Evolutionary conservation across 2,113 vertebrate genomes (phyloP), one percentile per base, ranked within the genome.

Genomic region (Falcunculus frontatus): DNA sequence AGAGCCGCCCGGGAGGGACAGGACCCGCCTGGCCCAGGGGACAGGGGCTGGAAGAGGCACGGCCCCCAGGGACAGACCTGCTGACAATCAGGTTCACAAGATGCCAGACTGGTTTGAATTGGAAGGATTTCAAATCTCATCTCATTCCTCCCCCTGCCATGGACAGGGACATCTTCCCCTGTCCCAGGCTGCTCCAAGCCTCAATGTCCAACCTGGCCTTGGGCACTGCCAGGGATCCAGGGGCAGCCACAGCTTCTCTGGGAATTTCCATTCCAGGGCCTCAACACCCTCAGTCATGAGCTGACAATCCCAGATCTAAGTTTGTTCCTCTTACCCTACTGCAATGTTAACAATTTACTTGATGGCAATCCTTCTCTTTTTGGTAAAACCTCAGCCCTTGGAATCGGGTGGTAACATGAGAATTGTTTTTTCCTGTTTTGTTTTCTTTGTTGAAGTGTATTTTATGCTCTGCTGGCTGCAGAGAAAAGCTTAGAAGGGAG

Each of bases 391-490:
- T 67, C 59, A 56, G 80, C 32, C 42, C 26, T 64, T 17, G 29
- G 37, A 85, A 80, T 53, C 70, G 22, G 81, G n/a, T 64, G 35
- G 70, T 44, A 75, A 33, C 12, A 16, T 11, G 37, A 65, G 57
- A 50, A 39, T 68, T 62, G 14, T 13, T 52, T 94, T 83, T 91
- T 60, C 62, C 65, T 57, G 32, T 17, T 77, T 57, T 60, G n/a
- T 67, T 94, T 89, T 84, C 27, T 52, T 75, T 39, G 12, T 32
- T 46, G 52, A 56, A 52, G n/a, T 63, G 70, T 60, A 47, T 81
- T 95, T 90, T 70, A n/a, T 87, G 84, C 74, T 92, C 62, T 94
- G 84, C 41, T 87, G 60, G 32, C 77, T 84, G 73, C 46, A 91
- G 74, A 75, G 62, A 46, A 81, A 89, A 72, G 77, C 56, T 82